Conservation (phyloP, 2,888 invertebrate genomes). For the Plagiodera versicolora region DNA sequence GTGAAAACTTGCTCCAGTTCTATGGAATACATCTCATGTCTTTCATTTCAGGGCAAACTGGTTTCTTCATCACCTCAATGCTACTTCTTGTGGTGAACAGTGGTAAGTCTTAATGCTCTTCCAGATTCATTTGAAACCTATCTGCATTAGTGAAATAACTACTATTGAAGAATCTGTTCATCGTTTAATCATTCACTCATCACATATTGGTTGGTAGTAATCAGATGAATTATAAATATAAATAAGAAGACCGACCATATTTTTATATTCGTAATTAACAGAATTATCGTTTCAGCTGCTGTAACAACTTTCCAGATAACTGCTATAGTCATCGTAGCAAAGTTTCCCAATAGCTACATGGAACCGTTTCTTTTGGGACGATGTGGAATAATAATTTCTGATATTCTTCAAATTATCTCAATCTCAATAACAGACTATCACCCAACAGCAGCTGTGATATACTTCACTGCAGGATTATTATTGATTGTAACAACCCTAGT, state of each 20-base stretch:
- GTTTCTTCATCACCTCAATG: conserved; percentile 7
- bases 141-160: too few relatives aligned
- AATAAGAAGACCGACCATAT: too few relatives aligned
- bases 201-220: too few relatives aligned
- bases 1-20: background rate
- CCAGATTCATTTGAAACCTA: too few relatives aligned
- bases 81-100: conserved; percentile 1
- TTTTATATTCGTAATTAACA: background rate
- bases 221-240: too few relatives aligned
- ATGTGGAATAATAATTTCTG: conserved; percentile 9
- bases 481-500: background rate
- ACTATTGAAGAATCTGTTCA: too few relatives aligned
- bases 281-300: conserved; percentile 10
- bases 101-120: conserved; percentile 2
- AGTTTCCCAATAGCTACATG: conserved; percentile 5
- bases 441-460: conserved; percentile 6
- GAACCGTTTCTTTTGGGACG: conserved; percentile 9
- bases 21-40: too few relatives aligned
- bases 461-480: conserved; percentile 7
- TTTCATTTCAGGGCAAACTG: conserved; percentile 13
- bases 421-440: conserved; percentile 9
- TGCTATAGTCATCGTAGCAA: conserved; percentile 10
- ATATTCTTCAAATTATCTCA: conserved; percentile 11
- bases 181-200: too few relatives aligned
- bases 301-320: conserved; percentile 12